Conservation (phyloP, 2,797 vertebrate genomes). For the Clarias fuscus region DNA sequence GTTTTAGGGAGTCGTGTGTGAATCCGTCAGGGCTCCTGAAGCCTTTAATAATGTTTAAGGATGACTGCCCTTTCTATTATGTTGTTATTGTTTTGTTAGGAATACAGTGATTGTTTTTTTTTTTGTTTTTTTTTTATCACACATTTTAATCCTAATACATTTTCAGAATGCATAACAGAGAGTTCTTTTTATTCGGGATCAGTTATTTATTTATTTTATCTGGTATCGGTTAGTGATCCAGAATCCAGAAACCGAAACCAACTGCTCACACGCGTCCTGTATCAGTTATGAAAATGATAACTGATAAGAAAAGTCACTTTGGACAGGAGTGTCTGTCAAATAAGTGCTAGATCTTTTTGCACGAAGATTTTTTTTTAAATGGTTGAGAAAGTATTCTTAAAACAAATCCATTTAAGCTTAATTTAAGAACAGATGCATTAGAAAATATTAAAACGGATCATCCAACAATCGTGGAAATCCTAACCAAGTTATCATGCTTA, state of each 20-base stretch:
- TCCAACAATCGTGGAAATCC: no score
- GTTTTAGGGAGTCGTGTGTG: conserved; percentile 22
- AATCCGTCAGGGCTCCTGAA: background rate
- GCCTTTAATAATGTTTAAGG: conserved; percentile 5
- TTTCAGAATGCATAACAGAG: background rate
- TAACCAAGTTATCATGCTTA: no score
- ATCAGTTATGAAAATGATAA: background rate
- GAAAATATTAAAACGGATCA: no score
- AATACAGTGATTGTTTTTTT: background rate
- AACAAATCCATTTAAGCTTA: background rate
- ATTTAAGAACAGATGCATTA: background rate
- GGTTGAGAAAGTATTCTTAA: background rate
- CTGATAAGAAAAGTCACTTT: background rate
- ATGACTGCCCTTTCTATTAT: background rate
- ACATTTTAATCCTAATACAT: background rate
- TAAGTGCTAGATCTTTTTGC: background rate
- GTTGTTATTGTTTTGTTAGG: background rate
- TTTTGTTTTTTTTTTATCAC: background rate
- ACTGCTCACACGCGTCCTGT: background rate
- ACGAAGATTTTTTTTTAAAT: background rate
- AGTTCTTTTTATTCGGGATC: no score
- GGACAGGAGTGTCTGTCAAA: no score
- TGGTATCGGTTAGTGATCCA: background rate
- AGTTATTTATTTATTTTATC: background rate
- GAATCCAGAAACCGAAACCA: background rate